Conservation (phyloP, 2,797 vertebrate genomes). For the Rhabdophis nuchalis region DNA sequence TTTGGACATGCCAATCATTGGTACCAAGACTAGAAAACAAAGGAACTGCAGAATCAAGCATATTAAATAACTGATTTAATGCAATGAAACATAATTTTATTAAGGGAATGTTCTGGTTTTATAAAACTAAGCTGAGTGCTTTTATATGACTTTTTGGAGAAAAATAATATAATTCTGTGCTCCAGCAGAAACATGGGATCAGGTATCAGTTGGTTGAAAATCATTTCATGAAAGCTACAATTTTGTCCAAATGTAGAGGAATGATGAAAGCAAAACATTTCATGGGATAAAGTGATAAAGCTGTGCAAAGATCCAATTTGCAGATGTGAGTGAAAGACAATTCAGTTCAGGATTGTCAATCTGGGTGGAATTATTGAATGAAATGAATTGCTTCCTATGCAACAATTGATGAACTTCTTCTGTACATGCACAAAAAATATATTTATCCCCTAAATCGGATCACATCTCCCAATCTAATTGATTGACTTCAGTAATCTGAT, state of each 20-base stretch:
- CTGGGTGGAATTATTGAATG: background rate
- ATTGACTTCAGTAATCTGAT: background rate
- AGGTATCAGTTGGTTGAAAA: background rate
- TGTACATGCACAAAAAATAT: background rate
- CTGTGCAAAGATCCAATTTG: background rate
- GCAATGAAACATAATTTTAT: background rate
- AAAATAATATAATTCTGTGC: background rate
- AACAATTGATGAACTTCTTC: background rate
- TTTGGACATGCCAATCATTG: background rate
- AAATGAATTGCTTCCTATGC: background rate
- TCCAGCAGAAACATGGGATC: background rate
- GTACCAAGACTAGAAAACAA: no score
- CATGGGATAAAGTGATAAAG: background rate
- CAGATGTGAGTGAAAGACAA: background rate
- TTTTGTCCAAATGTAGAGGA: background rate
- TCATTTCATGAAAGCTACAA: background rate
- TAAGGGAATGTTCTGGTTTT: background rate
- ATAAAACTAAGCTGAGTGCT: background rate
- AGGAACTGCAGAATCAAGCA: background rate
- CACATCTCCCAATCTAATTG: background rate
- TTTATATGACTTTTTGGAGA: background rate
- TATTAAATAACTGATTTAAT: background rate
- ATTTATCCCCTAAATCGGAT: background rate
- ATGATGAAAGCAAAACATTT: background rate
- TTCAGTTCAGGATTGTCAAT: background rate